These are phyloP conservation scores for Adela reaumurella DNA, from an alignment of 2,888 invertebrate species.

Conservation along the genomic window DNA sequence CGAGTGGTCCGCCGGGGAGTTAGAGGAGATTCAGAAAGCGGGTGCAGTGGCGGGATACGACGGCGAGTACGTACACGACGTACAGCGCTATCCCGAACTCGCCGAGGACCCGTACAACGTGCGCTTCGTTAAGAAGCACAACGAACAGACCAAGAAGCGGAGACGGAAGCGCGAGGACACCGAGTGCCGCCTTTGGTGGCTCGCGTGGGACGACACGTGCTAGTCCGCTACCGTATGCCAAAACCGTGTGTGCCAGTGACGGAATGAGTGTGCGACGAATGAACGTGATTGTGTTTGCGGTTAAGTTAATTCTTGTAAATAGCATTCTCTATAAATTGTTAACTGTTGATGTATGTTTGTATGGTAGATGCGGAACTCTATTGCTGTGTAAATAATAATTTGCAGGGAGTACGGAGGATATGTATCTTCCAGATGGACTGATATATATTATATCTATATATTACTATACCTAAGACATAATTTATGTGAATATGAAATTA, in stretches of 20 bases:
- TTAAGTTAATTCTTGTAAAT: constrained; percentile 50
- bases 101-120: constrained; percentile 96
- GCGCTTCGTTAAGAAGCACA: constrained; percentile 79
- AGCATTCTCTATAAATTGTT: constrained; percentile 52
- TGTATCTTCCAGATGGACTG: constrained; percentile 58
- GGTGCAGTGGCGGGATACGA: constrained; percentile 85
- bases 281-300: constrained; percentile 27
- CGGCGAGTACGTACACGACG: constrained; percentile 88
- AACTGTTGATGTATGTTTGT: constrained; percentile 57
- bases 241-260: constrained; percentile 37
- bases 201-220: constrained; percentile 42
- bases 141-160: constrained; percentile 66
- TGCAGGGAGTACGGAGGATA: constrained; percentile 45
- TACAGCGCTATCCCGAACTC: constrained; percentile 84
- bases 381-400: constrained; percentile 56
- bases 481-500: constrained; percentile 58
- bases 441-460: constrained; percentile 52
- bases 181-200: constrained; percentile 47
- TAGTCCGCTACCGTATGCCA: constrained; percentile 51
- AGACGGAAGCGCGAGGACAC: constrained; percentile 64
- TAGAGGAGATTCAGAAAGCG: constrained; percentile 82
- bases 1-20: constrained; percentile 86
- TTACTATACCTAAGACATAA: constrained; percentile 55
- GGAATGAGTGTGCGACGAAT: constrained; percentile 34
- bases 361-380: constrained; percentile 54